Percentiles rank a stretch among this genome's conserved stretches.
Conservation (phyloP, 2,888 invertebrate genomes). For the Synanthedon andrenaeformis region DNA sequence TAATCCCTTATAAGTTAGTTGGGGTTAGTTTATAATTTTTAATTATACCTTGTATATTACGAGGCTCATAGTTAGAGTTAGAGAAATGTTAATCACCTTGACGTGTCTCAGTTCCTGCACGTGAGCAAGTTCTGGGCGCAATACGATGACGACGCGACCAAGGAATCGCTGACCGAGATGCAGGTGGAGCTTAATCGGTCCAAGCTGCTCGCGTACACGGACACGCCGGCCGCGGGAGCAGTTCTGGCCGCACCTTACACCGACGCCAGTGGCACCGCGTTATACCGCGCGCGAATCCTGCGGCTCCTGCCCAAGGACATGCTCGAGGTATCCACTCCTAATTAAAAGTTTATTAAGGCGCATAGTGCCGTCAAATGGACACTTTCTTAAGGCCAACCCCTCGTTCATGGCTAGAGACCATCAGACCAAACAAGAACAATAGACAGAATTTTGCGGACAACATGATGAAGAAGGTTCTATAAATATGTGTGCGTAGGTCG, state of each 20-base stretch:
- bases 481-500: too few species aligned
- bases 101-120: conserved; percentile 57
- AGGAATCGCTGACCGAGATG: conserved; percentile 22
- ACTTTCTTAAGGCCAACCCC: too few species aligned
- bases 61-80: too few species aligned
- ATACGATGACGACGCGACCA: conserved; percentile 56
- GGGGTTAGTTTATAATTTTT: too few species aligned
- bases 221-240: conserved; percentile 48
- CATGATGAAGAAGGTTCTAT: too few species aligned
- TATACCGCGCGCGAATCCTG: conserved; percentile 69
- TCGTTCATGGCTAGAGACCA: too few species aligned
- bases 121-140: conserved; percentile 79
- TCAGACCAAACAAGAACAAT: too few species aligned
- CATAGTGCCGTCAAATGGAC: too few species aligned
- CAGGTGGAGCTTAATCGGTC: conserved; percentile 24
- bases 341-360: too few species aligned
- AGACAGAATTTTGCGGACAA: too few species aligned
- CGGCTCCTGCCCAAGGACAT: conserved; percentile 35
- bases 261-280: conserved; percentile 23
- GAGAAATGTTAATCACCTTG: background rate
- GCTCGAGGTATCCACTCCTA: conserved; percentile 28
- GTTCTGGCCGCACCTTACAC: conserved; percentile 71
- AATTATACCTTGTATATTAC: too few species aligned
- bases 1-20: too few species aligned
- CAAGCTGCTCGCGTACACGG: conserved; percentile 21